Conservation (phyloP, 1,140 invertebrate genomes). For the Aphaenogaster ashmeadi region DNA sequence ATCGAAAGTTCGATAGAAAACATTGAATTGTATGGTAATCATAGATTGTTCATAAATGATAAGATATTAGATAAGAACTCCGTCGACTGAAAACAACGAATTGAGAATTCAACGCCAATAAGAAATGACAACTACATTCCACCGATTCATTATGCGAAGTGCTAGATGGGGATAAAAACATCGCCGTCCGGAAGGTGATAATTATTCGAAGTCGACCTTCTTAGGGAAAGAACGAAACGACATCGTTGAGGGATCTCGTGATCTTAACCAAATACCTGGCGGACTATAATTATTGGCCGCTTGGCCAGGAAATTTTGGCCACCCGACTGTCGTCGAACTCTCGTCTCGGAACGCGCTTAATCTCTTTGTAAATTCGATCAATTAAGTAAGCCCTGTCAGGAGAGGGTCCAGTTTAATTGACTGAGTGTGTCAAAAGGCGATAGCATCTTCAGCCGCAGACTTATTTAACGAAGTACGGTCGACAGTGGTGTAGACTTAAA, state of each 20-base stretch:
- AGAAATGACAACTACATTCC: not conserved
- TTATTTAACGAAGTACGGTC: conserved; percentile 38
- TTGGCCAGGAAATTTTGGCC: conserved; percentile 21
- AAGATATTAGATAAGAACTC: conserved; percentile 14
- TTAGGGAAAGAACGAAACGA: conserved; percentile 20
- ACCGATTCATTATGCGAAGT: not conserved
- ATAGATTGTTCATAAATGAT: not conserved
- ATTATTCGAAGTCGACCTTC: conserved; percentile 35
- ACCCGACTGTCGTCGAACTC: conserved; percentile 9
- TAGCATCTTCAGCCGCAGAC: conserved; percentile 28
- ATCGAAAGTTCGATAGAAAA: not conserved
- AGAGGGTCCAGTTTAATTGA: conserved; percentile 35
- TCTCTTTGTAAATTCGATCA: conserved; percentile 53
- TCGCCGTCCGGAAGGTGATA: conserved; percentile 8
- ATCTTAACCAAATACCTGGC: conserved; percentile 54
- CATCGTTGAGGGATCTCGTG: conserved; percentile 40
- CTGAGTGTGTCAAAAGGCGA: conserved; percentile 27
- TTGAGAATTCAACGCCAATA: not conserved
- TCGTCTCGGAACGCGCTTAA: conserved; percentile 7
- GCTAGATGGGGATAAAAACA: conserved; percentile 22
- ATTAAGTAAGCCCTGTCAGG: conserved; percentile 48
- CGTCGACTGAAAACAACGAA: not conserved
- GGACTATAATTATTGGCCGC: conserved; percentile 43
- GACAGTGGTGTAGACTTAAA: not conserved
- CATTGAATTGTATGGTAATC: not conserved